Evolutionary conservation across 37 sponge, comb jelly and placozoan species (phyloP).

Genomic region (Tethya wilhelma): DNA sequence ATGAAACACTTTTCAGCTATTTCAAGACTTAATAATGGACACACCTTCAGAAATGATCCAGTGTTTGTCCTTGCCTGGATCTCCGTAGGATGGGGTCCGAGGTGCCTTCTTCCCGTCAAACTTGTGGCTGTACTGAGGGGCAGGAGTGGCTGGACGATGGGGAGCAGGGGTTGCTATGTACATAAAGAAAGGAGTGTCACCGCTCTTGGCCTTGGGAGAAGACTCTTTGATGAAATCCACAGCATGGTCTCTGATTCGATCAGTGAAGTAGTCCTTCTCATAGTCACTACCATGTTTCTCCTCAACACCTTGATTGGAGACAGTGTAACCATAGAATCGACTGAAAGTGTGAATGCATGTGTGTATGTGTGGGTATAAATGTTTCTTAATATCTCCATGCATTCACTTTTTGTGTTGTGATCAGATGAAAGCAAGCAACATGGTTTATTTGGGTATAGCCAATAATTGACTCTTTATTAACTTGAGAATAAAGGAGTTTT

Average conservation of each 20-base stretch:
- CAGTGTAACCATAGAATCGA: conserved; percentile 68
- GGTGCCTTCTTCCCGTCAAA: conserved; percentile 71
- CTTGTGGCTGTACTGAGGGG: conserved; percentile 76
- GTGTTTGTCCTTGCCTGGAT: conserved; percentile 66
- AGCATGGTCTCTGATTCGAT: conserved; percentile 66
- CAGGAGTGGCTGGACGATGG: conserved; percentile 83
- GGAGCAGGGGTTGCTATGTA: conserved; percentile 87
- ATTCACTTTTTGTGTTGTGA: neutral
- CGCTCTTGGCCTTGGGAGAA: conserved; percentile 4
- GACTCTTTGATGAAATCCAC: conserved; percentile 77
- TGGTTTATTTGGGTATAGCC: too few relatives aligned
- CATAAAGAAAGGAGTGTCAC: conserved; percentile 72
- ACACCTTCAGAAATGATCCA: conserved; percentile 87
- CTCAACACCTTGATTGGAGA: conserved; percentile 76
- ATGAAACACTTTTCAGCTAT: too few relatives aligned
- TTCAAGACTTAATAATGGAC: too few relatives aligned
- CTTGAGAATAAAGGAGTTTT: too few relatives aligned
- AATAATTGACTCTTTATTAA: too few relatives aligned
- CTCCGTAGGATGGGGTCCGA: conserved; percentile 69
- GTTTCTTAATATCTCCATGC: neutral
- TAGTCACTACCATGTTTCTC: conserved; percentile 82
- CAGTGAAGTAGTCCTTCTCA: conserved; percentile 85
- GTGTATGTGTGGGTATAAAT: neutral
- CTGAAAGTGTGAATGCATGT: conserved; percentile 25
- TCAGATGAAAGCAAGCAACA: too few relatives aligned